Conservation (phyloP, 2,888 invertebrate genomes). For the Cacoxenus indagator region DNA sequence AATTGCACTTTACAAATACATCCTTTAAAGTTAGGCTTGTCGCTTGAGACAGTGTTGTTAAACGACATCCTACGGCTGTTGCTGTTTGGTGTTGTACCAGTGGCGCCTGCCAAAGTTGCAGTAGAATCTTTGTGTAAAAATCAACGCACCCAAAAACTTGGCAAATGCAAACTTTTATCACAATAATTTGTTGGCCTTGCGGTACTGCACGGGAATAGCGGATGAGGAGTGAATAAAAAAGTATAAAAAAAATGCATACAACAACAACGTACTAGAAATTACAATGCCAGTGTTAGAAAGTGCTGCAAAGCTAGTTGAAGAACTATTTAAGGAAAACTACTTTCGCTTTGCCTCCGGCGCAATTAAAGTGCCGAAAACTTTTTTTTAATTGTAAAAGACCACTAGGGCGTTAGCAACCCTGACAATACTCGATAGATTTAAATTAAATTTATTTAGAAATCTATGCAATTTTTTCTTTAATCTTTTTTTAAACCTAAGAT, state of each 20-base stretch:
- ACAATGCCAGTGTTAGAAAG: background rate
- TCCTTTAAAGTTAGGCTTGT: background rate
- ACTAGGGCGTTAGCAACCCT: no score
- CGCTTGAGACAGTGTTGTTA: background rate
- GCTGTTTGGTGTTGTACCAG: background rate
- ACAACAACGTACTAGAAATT: background rate
- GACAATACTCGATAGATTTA: no score
- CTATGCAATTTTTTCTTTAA: no score
- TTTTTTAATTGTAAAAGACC: background rate
- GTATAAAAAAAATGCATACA: background rate
- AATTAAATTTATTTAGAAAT: no score
- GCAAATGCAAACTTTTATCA: conserved; percentile 57
- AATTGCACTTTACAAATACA: conserved; percentile 21
- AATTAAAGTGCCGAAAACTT: conserved; percentile 13
- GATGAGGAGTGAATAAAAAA: background rate
- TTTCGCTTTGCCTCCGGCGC: background rate
- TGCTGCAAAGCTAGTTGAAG: background rate
- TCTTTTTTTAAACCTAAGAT: no score
- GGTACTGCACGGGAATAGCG: no score
- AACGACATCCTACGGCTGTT: background rate
- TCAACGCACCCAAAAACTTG: conserved; percentile 47
- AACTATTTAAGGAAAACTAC: conserved; percentile 15
- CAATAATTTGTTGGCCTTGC: conserved; percentile 55
- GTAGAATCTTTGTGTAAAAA: conserved; percentile 20
- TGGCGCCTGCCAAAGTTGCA: background rate